A percentile compares a stretch with the other conserved stretches of the same genome.
Evolutionary conservation across 2,113 vertebrate genomes (phyloP).

Genomic region (Pelodiscus sinensis): DNA sequence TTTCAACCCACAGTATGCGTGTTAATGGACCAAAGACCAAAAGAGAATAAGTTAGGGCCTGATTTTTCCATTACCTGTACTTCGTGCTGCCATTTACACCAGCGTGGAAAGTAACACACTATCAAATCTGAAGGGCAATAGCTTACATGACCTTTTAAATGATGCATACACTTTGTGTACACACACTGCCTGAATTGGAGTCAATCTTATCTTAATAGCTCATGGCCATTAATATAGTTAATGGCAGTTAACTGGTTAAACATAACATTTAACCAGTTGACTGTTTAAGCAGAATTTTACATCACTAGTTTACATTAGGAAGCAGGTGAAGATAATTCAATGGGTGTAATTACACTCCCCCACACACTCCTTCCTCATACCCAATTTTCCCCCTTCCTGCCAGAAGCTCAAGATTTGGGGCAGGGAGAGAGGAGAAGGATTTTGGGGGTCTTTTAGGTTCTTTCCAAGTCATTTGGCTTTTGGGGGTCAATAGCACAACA

Average conservation of each 20-base stretch:
- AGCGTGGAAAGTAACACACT: accelerated
- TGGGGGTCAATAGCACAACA: background rate
- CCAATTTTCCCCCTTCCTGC: background rate
- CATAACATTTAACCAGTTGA: too few relatives aligned
- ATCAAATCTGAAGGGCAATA: background rate
- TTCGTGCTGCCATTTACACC: background rate
- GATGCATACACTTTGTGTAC: accelerated
- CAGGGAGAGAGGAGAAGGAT: too few relatives aligned
- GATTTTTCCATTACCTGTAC: background rate
- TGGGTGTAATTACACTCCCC: background rate
- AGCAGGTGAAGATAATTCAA: background rate
- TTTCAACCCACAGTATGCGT: background rate
- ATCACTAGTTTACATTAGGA: background rate
- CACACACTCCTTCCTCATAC: background rate
- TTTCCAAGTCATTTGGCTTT: too few relatives aligned
- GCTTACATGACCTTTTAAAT: constrained; percentile 7
- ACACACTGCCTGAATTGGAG: background rate
- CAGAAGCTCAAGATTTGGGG: background rate
- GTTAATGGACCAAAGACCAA: background rate
- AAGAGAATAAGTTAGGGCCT: background rate
- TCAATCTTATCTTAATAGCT: background rate
- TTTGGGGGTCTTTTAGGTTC: background rate
- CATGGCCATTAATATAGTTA: background rate
- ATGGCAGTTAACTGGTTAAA: too few relatives aligned
- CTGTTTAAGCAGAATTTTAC: too few relatives aligned